Percentiles rank a stretch among this genome's conserved stretches.
Conservation (phyloP, 2,797 vertebrate species). For the Leptoclinus maculatus region DNA sequence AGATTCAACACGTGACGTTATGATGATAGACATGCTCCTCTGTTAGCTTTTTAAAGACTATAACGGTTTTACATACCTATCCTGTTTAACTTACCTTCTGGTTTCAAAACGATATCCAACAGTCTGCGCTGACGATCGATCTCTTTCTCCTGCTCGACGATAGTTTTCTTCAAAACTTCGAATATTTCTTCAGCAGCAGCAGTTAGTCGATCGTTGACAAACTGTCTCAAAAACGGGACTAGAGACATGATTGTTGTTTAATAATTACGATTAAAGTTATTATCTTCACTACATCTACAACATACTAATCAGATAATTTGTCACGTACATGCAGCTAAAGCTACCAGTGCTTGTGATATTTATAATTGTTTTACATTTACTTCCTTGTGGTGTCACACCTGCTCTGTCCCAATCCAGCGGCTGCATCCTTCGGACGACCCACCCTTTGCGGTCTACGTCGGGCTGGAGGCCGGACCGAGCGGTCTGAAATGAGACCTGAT, state of each 20-base stretch:
- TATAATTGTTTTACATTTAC: too few relatives aligned
- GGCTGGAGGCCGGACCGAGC: too few relatives aligned
- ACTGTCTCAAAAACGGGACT: neutral
- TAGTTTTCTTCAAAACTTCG: constrained; percentile 28
- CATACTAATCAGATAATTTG: neutral
- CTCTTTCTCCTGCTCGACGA: constrained; percentile 38
- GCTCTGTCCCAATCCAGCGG: too few relatives aligned
- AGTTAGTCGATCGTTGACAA: constrained; percentile 47
- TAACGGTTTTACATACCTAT: constrained; percentile 13
- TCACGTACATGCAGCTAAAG: too few relatives aligned
- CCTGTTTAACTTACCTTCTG: neutral
- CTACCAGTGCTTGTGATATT: too few relatives aligned
- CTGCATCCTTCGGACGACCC: too few relatives aligned
- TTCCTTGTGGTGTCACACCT: too few relatives aligned
- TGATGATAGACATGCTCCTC: too few relatives aligned
- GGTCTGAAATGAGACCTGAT: too few relatives aligned
- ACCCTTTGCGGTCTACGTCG: too few relatives aligned
- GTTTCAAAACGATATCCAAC: constrained; percentile 29
- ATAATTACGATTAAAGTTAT: neutral
- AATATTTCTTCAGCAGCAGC: constrained; percentile 56
- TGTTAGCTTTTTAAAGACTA: neutral
- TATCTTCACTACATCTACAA: rapidly evolving
- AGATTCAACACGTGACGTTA: neutral
- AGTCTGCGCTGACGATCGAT: constrained; percentile 37
- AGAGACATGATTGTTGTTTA: constrained; percentile 14